A percentile compares a stretch with the other conserved stretches of the same genome.
phyloP scores from a whole-genome alignment of 2,797 vertebrate species.

The Thripadectes ignobilis region DNA sequence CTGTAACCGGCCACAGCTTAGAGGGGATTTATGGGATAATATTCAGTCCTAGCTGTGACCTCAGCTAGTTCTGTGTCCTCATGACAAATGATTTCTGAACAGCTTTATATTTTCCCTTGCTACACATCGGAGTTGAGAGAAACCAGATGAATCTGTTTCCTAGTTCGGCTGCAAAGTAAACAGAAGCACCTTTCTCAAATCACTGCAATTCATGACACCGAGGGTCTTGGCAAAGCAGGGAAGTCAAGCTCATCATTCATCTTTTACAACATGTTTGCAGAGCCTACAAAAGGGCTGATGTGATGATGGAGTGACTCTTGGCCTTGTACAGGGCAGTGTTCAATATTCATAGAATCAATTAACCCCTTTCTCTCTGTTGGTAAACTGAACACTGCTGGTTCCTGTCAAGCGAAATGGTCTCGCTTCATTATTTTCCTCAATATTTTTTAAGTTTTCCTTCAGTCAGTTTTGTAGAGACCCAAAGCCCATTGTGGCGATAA shows the following conservation, averaged over 20 bases:
- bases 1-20: neutral
- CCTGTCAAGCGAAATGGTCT: neutral
- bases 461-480: neutral
- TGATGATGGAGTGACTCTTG: neutral
- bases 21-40: neutral
- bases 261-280: neutral
- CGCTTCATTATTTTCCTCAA: neutral
- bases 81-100: constrained; percentile 3
- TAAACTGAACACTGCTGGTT: neutral
- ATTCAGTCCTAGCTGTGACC: neutral
- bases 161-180: neutral
- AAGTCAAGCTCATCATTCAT: neutral
- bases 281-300: neutral
- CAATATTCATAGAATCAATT: neutral
- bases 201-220: neutral
- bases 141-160: neutral
- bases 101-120: neutral
- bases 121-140: neutral
- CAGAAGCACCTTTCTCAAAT: neutral
- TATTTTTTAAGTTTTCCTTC: neutral
- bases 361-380: neutral
- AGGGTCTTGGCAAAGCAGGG: neutral
- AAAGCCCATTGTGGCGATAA: neutral
- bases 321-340: neutral
- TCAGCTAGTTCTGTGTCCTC: neutral